A percentile compares a stretch with the other conserved stretches of the same genome.
Evolutionary conservation across 2,888 invertebrate species (phyloP).

Genomic region (Dorcus hopei): DNA sequence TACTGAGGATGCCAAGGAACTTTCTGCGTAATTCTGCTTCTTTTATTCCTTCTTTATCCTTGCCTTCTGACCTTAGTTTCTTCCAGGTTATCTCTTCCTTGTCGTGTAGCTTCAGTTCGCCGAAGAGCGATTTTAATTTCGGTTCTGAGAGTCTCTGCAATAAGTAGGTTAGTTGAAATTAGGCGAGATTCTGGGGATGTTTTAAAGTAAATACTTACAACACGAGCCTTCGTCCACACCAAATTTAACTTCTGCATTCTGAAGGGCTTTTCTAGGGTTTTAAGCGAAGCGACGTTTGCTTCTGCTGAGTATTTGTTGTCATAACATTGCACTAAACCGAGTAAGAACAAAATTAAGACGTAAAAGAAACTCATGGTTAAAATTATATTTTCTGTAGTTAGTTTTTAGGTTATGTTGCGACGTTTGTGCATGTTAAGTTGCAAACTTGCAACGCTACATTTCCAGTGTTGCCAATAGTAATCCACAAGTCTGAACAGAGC

Average conservation of each 20-base stretch:
- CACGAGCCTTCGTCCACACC: conserved; percentile 86
- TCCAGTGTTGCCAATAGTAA: no score
- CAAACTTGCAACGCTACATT: no score
- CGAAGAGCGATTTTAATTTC: conserved; percentile 81
- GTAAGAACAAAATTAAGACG: neutral
- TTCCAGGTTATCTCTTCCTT: conserved; percentile 87
- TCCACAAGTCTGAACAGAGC: no score
- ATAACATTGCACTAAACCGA: neutral
- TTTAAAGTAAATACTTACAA: conserved; percentile 64
- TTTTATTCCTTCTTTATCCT: conserved; percentile 82
- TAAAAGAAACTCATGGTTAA: no score
- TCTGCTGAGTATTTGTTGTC: conserved; percentile 65
- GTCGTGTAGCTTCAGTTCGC: conserved; percentile 88
- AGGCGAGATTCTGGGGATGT: conserved; percentile 79
- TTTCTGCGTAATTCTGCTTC: conserved; percentile 79
- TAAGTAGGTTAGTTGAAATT: conserved; percentile 54
- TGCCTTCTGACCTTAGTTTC: conserved; percentile 74
- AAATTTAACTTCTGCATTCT: conserved; percentile 88
- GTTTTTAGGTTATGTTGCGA: no score
- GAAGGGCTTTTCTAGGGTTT: conserved; percentile 78
- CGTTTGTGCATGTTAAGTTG: no score
- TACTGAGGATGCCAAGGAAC: conserved; percentile 76
- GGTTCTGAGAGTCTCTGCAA: conserved; percentile 74
- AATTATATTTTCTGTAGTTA: no score
- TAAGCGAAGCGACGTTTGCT: conserved; percentile 54